These are phyloP conservation scores for Misgurnus anguillicaudatus DNA, from an alignment of 2,113 vertebrate species.

Conservation along the genomic window DNA sequence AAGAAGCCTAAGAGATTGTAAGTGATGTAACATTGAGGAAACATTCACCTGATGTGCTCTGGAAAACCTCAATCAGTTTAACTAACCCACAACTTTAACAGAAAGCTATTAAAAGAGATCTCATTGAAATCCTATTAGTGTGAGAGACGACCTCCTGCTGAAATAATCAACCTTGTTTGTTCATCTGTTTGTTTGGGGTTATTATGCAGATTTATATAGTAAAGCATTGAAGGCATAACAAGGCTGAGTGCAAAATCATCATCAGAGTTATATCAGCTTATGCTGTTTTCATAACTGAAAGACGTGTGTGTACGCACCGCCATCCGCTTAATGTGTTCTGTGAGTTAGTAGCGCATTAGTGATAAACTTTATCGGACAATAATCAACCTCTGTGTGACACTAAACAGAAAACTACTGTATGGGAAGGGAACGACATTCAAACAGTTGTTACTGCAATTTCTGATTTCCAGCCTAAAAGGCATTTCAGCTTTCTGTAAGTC, in stretches of 20 bases:
- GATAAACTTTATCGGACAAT: neutral
- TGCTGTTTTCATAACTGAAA: conserved; percentile 12
- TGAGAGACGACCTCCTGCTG: conserved; percentile 1
- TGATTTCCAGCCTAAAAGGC: no score
- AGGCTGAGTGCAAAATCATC: neutral
- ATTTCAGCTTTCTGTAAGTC: neutral
- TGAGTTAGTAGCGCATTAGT: conserved; percentile 11
- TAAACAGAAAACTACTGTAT: neutral
- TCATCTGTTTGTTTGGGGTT: conserved; percentile 14
- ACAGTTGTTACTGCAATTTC: no score
- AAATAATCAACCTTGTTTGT: conserved; percentile 23
- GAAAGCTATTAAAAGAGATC: neutral
- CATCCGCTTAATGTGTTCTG: neutral
- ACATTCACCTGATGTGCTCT: no score
- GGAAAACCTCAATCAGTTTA: neutral
- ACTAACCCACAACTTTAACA: neutral
- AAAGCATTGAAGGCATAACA: neutral
- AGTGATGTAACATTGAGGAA: no score
- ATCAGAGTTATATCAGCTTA: neutral
- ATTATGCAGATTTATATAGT: conserved; percentile 7
- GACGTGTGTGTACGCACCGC: neutral
- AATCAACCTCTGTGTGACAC: neutral
- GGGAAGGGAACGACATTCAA: no score
- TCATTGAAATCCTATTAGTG: neutral
- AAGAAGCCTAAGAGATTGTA: no score